These are phyloP conservation scores for Malacoraja senta DNA, from an alignment of 2,797 vertebrate genomes.

Conservation along the genomic window DNA sequence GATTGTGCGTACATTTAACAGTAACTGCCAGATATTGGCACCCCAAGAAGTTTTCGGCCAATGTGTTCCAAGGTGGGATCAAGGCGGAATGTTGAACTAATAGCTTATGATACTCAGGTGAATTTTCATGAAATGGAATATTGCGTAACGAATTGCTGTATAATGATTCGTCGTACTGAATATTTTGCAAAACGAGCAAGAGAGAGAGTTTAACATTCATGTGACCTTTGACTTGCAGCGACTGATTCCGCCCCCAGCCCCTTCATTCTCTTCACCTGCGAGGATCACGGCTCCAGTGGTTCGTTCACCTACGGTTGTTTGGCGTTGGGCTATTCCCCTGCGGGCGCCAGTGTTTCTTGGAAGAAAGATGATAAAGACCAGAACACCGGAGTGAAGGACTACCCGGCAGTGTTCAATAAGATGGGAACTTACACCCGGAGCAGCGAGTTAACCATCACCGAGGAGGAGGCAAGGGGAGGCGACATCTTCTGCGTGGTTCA, in stretches of 20 bases:
- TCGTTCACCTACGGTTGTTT: background rate
- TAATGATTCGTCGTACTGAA: too few species aligned
- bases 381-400: background rate
- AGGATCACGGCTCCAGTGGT: background rate
- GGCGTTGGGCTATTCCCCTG: background rate
- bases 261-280: background rate
- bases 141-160: too few species aligned
- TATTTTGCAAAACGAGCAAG: too few species aligned
- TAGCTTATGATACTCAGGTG: too few species aligned
- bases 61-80: too few species aligned
- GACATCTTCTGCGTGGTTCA: background rate
- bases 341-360: background rate
- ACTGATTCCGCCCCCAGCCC: background rate
- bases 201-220: too few species aligned
- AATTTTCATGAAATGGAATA: too few species aligned
- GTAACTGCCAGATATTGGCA: too few species aligned
- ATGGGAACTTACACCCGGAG: background rate
- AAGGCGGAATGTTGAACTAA: too few species aligned
- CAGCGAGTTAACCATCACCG: background rate
- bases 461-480: background rate
- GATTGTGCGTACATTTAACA: too few species aligned
- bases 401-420: background rate
- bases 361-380: background rate
- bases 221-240: background rate
- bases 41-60: too few species aligned